phyloP scores from a whole-genome alignment of 2,113 vertebrate genomes.

The human region GRCh38 chr11:24836501-24837000 shows the following conservation, averaged over 20 bases:
- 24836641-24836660: background rate
- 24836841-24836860: background rate
- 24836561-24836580: background rate
- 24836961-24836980: background rate
- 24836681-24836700: background rate
- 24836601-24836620: background rate
- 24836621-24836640: background rate
- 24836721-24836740: background rate
- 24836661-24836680: background rate
- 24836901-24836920: background rate
- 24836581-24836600: background rate
- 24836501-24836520: background rate
- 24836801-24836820: background rate
- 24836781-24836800: background rate
- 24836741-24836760: background rate
- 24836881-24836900: background rate
- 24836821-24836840: background rate
- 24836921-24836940: background rate
- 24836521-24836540: background rate
- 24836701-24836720: background rate
- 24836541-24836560: background rate
- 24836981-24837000: background rate
- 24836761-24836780: background rate
- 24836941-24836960: background rate
- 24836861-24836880: background rate